These are phyloP conservation scores for Zygogramma bicolorata DNA, from an alignment of 2,888 invertebrate species.

Conservation along the genomic window DNA sequence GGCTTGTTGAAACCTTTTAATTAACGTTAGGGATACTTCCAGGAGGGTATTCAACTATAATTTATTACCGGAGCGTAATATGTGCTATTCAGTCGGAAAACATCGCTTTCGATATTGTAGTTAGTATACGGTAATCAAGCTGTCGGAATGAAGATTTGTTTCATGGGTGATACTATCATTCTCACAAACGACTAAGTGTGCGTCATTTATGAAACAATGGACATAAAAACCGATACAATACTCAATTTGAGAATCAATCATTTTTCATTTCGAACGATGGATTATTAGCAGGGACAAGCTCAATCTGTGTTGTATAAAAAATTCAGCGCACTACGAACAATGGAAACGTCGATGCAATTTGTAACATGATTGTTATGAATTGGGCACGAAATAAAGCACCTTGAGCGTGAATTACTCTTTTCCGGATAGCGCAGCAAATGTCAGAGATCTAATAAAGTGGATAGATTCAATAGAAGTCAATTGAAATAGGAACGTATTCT, in stretches of 20 bases:
- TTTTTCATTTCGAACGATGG: background rate
- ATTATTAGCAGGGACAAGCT: background rate
- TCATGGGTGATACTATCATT: background rate
- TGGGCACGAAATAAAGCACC: background rate
- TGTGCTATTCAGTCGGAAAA: conserved; percentile 27
- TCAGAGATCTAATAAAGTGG: background rate
- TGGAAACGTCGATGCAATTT: background rate
- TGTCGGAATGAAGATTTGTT: conserved; percentile 35
- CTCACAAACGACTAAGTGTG: background rate
- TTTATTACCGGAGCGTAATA: conserved; percentile 30
- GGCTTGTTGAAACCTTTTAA: conserved; percentile 23
- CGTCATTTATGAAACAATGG: background rate
- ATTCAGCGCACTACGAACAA: background rate
- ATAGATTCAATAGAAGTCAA: too few species aligned
- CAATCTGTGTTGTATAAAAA: background rate
- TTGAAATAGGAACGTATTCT: too few species aligned
- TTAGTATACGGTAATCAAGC: conserved; percentile 32
- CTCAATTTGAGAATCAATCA: background rate
- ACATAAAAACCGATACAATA: background rate
- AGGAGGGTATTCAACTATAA: conserved; percentile 32
- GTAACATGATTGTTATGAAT: background rate
- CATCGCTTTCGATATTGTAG: conserved; percentile 35
- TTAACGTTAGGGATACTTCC: conserved; percentile 26
- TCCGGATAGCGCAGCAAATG: too few species aligned
- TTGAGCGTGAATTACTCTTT: background rate